A percentile compares a stretch with the other conserved stretches of the same genome.
These are phyloP conservation scores for Cheilosia scutellata DNA, from an alignment of 2,888 invertebrate species.

Conservation along the genomic window DNA sequence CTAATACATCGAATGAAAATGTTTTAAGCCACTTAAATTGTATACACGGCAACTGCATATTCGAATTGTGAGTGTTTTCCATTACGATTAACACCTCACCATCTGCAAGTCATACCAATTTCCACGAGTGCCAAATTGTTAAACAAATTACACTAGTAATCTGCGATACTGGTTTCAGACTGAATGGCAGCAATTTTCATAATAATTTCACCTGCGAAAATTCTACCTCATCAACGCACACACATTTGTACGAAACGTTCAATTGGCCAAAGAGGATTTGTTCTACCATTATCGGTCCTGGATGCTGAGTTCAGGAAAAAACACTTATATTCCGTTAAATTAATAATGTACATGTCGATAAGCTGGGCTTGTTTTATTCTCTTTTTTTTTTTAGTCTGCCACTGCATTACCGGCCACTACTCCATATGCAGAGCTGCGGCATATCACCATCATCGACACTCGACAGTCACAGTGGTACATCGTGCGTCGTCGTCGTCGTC, in stretches of 20 bases:
- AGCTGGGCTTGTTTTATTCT: slow-evolving; percentile 39
- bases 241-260: slow-evolving; percentile 27
- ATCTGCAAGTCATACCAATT: too few species aligned
- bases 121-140: too few species aligned
- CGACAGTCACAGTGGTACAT: not conserved
- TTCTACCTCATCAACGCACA: not conserved
- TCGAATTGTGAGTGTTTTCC: too few species aligned
- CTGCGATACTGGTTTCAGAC: not conserved
- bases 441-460: slow-evolving; percentile 36
- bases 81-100: too few species aligned
- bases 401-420: slow-evolving; percentile 45
- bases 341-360: slow-evolving; percentile 73
- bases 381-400: slow-evolving; percentile 4
- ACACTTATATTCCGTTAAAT: slow-evolving; percentile 69
- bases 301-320: not conserved
- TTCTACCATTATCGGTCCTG: not conserved
- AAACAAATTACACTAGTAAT: too few species aligned
- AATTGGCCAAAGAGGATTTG: slow-evolving; percentile 52
- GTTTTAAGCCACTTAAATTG: slow-evolving; percentile 23
- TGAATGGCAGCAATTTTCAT: slow-evolving; percentile 45
- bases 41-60: too few species aligned
- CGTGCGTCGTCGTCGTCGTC: slow-evolving; percentile 12
- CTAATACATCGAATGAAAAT: not conserved
- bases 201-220: slow-evolving; percentile 35
- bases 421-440: slow-evolving; percentile 42